Conservation (phyloP, 2,888 invertebrate species). For the Hybos culiciformis region DNA sequence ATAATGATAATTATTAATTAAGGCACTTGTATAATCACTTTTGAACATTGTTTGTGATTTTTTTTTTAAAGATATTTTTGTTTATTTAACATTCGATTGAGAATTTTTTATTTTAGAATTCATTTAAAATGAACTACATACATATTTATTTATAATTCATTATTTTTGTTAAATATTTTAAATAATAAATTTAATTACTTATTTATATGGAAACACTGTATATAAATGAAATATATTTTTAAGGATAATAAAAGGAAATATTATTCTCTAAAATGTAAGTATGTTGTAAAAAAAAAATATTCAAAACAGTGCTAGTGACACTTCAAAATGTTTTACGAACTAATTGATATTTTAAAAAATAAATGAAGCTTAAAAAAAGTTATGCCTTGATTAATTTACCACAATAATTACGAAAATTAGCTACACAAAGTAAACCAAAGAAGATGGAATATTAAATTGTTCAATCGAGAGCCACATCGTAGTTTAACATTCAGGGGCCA, state of each 20-base stretch:
- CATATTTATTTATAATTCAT: not conserved
- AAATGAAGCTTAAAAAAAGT: too few species aligned
- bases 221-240: not conserved
- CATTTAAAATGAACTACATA: not conserved
- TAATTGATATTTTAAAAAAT: too few species aligned
- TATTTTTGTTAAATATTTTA: not conserved
- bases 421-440: too few species aligned
- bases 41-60: slow-evolving; percentile 7
- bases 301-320: too few species aligned
- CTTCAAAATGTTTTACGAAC: too few species aligned
- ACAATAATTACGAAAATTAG: too few species aligned
- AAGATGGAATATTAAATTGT: too few species aligned
- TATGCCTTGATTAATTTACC: too few species aligned
- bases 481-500: too few species aligned
- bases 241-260: not conserved
- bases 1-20: not conserved
- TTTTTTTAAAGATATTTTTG: not conserved
- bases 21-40: slow-evolving; percentile 8
- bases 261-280: too few species aligned
- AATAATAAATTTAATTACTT: not conserved
- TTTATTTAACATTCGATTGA: not conserved
- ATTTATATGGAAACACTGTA: not conserved
- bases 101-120: not conserved
- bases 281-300: too few species aligned
- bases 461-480: too few species aligned